These are phyloP conservation scores for Drosophila eohydei DNA, from an alignment of 2,888 invertebrate species.

Conservation along the genomic window DNA sequence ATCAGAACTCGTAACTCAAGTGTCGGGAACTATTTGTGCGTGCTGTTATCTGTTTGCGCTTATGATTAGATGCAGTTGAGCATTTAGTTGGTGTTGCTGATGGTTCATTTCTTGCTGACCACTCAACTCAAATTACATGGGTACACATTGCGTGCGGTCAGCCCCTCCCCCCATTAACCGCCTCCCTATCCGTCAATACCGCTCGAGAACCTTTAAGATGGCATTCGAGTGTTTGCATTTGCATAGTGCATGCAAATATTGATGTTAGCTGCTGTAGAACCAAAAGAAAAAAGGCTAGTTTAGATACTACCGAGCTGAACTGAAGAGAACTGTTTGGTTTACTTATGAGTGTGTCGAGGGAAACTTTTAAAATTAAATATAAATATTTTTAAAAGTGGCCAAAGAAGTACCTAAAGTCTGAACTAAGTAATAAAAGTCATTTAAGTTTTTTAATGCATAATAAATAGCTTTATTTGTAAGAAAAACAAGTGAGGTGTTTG, in stretches of 20 bases:
- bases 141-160: slow-evolving; percentile 25
- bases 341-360: background rate
- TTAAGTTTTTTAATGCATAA: too few species aligned
- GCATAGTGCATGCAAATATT: slow-evolving; percentile 58
- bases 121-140: slow-evolving; percentile 60
- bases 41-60: slow-evolving; percentile 36
- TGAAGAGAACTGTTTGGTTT: background rate
- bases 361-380: slow-evolving; percentile 3
- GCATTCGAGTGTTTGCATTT: slow-evolving; percentile 55
- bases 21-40: slow-evolving; percentile 29
- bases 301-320: background rate
- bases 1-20: slow-evolving; percentile 26
- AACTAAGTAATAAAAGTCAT: background rate
- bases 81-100: slow-evolving; percentile 37
- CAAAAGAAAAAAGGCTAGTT: slow-evolving; percentile 19
- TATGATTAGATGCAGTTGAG: slow-evolving; percentile 41
- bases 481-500: too few species aligned
- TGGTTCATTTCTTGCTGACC: slow-evolving; percentile 52
- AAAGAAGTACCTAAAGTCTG: background rate
- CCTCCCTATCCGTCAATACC: background rate
- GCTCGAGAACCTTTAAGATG: slow-evolving; percentile 25
- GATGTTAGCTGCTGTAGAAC: slow-evolving; percentile 23
- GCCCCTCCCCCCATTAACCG: background rate
- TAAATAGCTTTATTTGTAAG: too few species aligned
- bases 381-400: background rate